Base-by-base conservation (phyloP, 2,797 vertebrate species). In the Brachymystax lenok region DNA sequence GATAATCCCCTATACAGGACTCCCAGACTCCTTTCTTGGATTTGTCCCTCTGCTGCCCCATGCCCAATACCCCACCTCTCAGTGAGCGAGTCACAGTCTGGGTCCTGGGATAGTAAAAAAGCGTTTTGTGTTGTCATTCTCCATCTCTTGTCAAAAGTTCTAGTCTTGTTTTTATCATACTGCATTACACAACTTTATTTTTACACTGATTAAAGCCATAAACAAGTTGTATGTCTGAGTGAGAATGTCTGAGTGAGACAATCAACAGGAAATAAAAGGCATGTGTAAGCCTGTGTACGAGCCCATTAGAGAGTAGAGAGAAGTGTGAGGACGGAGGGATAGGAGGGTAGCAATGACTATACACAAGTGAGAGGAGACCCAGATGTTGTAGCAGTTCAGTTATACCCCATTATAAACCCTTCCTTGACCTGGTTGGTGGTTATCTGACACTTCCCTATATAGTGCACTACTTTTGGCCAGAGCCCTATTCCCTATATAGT, bases 1-100 rank as follows among this genome's bases (percentile, higher is more conserved):
- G 81, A 87, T 88, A 86, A 90, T 86, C 82, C 75, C 74, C 74
- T 8, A 54, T 70, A 46, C 59, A 51, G 71, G 59, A 1, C 69
- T 56, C 74, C 68, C 83, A 66, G 73, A 64, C 33, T 27, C 72
- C 74, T 72, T 50, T 46, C 69, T 24, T 46, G 24, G 63, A 51
- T 70, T 7, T 50, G 35, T 50, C 51, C 50, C 50, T 54, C 50
- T 72, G 51, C 50, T 54, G 16, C 50, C 69, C 51, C 24, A 56
- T 8, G 27, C 51, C 71, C 27, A n/a, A 17, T 67, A 67, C 19
- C 69, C 67, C 40, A 46, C 69, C 56, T 35, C 56, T 24, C 54
- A 73, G 10, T 21, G 19, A 40, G 28, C 17, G 4, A 21, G 19
- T 19, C 30, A 6, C n/a, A 10, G 21, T 21, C 59, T 12, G 14